phyloP scores from a whole-genome alignment of 2,888 invertebrate genomes.

The Schizaphis graminum region DNA sequence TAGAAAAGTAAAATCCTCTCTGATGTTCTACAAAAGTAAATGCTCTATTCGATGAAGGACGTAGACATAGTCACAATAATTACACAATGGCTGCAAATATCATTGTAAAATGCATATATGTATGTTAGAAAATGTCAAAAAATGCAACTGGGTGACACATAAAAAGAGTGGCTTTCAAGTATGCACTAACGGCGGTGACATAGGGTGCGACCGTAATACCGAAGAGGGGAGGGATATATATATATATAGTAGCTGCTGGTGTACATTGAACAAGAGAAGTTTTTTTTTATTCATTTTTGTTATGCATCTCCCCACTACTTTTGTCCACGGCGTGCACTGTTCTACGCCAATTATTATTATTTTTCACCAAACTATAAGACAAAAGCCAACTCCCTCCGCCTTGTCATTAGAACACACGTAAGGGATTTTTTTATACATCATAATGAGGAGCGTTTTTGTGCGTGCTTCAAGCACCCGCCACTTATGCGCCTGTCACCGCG shows the following conservation, averaged over 20 bases:
- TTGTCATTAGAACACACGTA: slow-evolving; percentile 53
- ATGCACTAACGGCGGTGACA: background rate
- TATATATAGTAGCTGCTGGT: slow-evolving; percentile 7
- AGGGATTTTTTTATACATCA: slow-evolving; percentile 51
- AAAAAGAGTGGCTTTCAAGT: slow-evolving; percentile 50
- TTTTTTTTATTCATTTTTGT: slow-evolving; percentile 43
- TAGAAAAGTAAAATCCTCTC: background rate
- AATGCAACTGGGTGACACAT: background rate
- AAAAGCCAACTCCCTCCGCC: slow-evolving; percentile 47
- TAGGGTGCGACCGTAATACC: slow-evolving; percentile 15
- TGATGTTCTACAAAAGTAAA: background rate
- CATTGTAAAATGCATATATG: background rate
- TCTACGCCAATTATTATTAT: slow-evolving; percentile 58
- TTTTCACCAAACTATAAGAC: slow-evolving; percentile 56
- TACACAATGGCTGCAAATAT: slow-evolving; percentile 13
- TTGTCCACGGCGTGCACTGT: background rate
- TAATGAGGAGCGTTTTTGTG: slow-evolving; percentile 60
- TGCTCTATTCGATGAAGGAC: background rate
- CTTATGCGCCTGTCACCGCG: slow-evolving; percentile 56
- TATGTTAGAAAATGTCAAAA: slow-evolving; percentile 51
- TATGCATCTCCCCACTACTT: background rate
- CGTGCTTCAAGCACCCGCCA: slow-evolving; percentile 59
- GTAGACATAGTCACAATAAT: background rate
- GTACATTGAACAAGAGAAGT: slow-evolving; percentile 52
- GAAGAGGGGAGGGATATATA: background rate